A percentile compares a stretch with the other conserved stretches of the same genome.
phyloP scores from a whole-genome alignment of 2,888 invertebrate species.

The Sepiola atlantica region DNA sequence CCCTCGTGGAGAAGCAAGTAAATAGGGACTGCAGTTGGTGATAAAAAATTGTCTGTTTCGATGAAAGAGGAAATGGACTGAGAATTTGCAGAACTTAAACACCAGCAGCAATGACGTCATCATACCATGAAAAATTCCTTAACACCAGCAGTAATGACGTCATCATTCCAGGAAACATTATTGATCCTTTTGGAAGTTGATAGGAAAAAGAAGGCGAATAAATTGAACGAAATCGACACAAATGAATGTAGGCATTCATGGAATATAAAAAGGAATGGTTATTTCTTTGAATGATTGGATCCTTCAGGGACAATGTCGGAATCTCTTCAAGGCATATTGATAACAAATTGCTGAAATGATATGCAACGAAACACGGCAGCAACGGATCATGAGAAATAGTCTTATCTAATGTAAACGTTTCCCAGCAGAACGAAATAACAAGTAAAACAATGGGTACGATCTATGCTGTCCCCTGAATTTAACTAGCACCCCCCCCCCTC shows the following conservation, averaged over 20 bases:
- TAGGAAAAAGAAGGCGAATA: not conserved
- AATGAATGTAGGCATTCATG: not conserved
- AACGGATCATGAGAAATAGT: not conserved
- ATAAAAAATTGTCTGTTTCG: no score
- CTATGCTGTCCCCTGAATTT: no score
- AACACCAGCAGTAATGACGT: no score
- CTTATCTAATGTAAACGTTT: not conserved
- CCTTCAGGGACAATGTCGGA: not conserved
- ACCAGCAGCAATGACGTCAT: not conserved
- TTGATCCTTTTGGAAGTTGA: not conserved
- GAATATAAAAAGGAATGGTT: not conserved
- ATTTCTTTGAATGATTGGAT: constrained; percentile 11
- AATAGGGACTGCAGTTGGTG: no score
- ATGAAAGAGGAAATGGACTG: not conserved
- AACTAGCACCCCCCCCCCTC: no score
- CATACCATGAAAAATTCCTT: not conserved
- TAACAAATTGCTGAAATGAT: not conserved
- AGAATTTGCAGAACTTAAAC: not conserved
- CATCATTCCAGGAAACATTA: not conserved
- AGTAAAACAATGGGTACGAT: no score
- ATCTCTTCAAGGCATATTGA: not conserved
- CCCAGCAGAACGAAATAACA: not conserved
- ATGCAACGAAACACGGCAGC: not conserved
- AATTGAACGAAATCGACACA: not conserved
- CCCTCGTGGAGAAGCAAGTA: no score